phyloP scores from a whole-genome alignment of 2,797 vertebrate genomes.

The Syncerus caffer region DNA sequence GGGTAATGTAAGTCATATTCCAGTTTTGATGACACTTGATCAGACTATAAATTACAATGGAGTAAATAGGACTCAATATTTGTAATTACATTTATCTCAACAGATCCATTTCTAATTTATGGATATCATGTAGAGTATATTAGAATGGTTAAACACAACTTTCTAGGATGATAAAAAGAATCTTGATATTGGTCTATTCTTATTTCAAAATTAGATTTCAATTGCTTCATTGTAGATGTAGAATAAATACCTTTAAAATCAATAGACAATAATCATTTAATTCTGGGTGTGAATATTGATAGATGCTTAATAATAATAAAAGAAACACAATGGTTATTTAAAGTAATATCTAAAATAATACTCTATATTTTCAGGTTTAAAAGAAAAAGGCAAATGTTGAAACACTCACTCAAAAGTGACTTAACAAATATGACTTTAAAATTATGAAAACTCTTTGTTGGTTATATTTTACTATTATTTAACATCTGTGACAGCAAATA shows the following conservation, averaged over 20 bases:
- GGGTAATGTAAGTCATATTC: not conserved
- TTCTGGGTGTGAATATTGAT: not conserved
- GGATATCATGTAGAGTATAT: not conserved
- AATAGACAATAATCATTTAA: not conserved
- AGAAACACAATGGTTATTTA: not conserved
- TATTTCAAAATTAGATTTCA: not conserved
- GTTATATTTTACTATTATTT: not conserved
- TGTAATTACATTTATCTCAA: not conserved
- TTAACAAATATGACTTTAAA: not conserved
- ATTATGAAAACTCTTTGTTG: not conserved
- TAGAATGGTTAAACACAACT: not conserved
- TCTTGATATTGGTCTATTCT: not conserved
- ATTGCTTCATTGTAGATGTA: not conserved
- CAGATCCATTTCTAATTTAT: not conserved
- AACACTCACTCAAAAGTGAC: not conserved
- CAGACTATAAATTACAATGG: not conserved
- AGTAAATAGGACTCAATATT: not conserved
- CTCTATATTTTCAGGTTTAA: not conserved
- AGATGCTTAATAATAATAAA: not conserved
- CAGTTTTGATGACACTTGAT: not conserved
- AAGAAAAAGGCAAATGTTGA: not conserved
- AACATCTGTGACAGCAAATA: not conserved
- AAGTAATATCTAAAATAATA: not conserved
- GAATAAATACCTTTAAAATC: not conserved
- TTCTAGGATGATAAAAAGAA: not conserved